Conservation (phyloP, 2,888 invertebrate species). For the Mesorhabditis sp. region DNA sequence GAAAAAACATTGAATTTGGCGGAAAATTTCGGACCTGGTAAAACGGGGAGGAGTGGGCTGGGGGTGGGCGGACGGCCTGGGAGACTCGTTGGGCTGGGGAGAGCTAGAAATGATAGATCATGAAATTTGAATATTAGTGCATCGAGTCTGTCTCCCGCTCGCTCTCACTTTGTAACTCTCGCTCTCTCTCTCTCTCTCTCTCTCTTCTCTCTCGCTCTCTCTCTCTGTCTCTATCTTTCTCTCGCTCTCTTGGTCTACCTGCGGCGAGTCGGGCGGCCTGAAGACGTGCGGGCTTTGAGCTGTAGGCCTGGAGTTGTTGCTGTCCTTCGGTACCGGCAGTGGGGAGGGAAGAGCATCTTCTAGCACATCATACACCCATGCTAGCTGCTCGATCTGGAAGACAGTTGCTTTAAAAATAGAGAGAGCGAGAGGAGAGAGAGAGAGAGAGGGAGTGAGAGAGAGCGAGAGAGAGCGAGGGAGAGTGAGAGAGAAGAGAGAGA, state of each 20-base stretch:
- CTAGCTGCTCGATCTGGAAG: conserved; percentile 1
- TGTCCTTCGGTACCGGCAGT: not conserved
- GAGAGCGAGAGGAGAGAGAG: too few species aligned
- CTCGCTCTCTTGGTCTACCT: not conserved
- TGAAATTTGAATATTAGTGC: too few species aligned
- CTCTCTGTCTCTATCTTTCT: not conserved
- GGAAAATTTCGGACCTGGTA: not conserved
- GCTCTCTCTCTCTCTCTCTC: too few species aligned
- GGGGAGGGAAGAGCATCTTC: conserved; percentile 6
- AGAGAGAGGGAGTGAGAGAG: too few species aligned
- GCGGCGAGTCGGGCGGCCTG: conserved; percentile 5
- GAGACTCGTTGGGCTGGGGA: conserved; percentile 3
- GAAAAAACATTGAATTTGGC: not conserved
- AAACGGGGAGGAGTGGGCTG: not conserved
- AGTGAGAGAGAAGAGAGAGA: too few species aligned
- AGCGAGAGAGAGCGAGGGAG: too few species aligned
- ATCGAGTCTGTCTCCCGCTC: too few species aligned
- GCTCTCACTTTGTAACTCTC: too few species aligned
- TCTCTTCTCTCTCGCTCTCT: not conserved
- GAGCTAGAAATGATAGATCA: not conserved
- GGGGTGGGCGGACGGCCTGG: conserved; percentile 3
- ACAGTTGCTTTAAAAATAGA: too few species aligned
- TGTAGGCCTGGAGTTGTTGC: not conserved
- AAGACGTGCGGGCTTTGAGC: not conserved
- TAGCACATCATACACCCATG: conserved; percentile 6